These are phyloP conservation scores for Patella caerulea DNA, from an alignment of 2,888 invertebrate species.

Conservation along the genomic window DNA sequence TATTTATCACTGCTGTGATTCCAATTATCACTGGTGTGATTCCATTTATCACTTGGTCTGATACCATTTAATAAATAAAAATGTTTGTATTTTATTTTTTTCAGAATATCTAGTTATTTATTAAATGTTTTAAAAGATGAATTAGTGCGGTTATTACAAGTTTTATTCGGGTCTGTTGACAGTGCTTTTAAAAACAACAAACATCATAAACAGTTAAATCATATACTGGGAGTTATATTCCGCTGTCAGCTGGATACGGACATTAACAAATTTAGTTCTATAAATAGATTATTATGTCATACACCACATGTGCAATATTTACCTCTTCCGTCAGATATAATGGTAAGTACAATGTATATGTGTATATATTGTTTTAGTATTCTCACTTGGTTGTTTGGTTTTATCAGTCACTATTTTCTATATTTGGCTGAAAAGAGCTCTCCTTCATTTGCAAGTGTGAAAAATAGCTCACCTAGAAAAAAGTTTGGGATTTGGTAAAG, in stretches of 20 bases:
- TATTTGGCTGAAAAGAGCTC: too few species aligned
- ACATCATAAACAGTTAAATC: constrained; percentile 77
- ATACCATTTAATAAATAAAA: too few species aligned
- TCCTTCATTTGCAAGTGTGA: too few species aligned
- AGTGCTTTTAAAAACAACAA: constrained; percentile 74
- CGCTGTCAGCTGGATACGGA: not conserved
- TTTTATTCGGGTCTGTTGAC: constrained; percentile 59
- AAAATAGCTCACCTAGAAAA: too few species aligned
- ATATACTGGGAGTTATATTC: constrained; percentile 74
- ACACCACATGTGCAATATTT: constrained; percentile 38
- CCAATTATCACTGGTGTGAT: constrained; percentile 13
- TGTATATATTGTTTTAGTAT: too few species aligned
- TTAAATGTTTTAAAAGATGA: constrained; percentile 49
- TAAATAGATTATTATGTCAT: constrained; percentile 27
- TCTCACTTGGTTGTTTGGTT: too few species aligned
- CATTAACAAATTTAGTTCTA: constrained; percentile 1
- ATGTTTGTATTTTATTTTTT: constrained; percentile 16
- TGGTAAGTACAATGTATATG: constrained; percentile 28
- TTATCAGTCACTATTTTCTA: too few species aligned
- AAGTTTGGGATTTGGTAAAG: too few species aligned
- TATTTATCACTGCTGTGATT: too few species aligned
- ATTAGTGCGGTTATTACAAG: constrained; percentile 52
- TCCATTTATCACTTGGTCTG: too few species aligned
- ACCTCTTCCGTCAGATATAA: constrained; percentile 36
- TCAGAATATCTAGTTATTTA: constrained; percentile 46